Conservation (phyloP, 1,140 invertebrate species). For the Helicoverpa armigera region DNA sequence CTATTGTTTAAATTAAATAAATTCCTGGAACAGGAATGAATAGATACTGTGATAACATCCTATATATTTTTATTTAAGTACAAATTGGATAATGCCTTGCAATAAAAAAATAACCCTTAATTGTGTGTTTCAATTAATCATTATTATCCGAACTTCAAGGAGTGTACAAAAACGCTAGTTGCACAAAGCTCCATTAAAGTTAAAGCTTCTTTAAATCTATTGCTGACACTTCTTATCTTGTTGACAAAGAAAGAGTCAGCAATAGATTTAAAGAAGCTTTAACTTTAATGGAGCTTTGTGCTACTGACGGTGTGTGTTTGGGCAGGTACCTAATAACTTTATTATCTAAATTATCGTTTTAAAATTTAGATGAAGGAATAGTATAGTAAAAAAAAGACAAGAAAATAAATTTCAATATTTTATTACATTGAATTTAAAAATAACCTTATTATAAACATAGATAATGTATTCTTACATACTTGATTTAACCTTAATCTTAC, state of each 20-base stretch:
- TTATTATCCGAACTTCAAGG: too few relatives aligned
- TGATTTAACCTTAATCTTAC: constrained; percentile 60
- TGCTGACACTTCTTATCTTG: too few relatives aligned
- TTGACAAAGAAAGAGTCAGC: too few relatives aligned
- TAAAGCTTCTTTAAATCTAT: too few relatives aligned
- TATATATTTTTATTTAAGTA: constrained; percentile 45
- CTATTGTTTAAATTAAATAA: constrained; percentile 1
- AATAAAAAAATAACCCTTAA: constrained; percentile 15
- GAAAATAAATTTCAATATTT: constrained; percentile 62
- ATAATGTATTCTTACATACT: constrained; percentile 66
- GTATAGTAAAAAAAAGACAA: constrained; percentile 48
- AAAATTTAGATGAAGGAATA: background rate
- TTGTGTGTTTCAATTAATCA: too few relatives aligned
- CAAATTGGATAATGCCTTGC: constrained; percentile 33
- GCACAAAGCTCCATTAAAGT: too few relatives aligned
- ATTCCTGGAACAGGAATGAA: constrained; percentile 14
- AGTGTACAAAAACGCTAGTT: too few relatives aligned
- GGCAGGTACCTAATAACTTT: too few relatives aligned
- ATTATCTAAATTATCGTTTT: too few relatives aligned
- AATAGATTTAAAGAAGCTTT: too few relatives aligned
- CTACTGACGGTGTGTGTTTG: too few relatives aligned
- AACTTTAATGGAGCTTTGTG: too few relatives aligned
- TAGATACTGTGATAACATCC: constrained; percentile 46
- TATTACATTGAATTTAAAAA: constrained; percentile 78
- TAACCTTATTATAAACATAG: constrained; percentile 65